Conservation (phyloP, 2,888 invertebrate genomes). For the Rhorus exstirpatorius region DNA sequence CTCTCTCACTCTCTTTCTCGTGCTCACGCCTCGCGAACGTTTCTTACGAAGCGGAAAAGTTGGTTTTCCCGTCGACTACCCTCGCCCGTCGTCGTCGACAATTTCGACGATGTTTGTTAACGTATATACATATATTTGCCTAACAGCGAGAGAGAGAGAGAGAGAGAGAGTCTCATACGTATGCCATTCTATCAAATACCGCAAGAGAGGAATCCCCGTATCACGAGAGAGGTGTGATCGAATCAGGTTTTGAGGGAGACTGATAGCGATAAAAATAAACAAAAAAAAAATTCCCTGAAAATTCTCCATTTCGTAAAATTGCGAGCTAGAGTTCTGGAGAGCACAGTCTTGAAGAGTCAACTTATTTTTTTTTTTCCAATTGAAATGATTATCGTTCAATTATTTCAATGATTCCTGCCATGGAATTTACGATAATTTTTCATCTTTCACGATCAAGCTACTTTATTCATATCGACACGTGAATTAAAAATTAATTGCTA, state of each 20-base stretch:
- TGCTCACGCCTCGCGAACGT: conserved; percentile 51
- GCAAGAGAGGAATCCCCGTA: conserved; percentile 28
- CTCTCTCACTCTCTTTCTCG: conserved; percentile 10
- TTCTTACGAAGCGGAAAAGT: conserved; percentile 70
- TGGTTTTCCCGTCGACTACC: conserved; percentile 70
- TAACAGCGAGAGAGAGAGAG: conserved; percentile 12
- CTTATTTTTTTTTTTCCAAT: too few species aligned
- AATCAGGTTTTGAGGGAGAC: conserved; percentile 13
- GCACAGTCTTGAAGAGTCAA: too few species aligned
- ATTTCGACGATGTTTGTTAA: conserved; percentile 74
- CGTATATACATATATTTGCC: conserved; percentile 41
- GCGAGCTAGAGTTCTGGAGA: not conserved
- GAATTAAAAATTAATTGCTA: too few species aligned
- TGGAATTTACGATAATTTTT: too few species aligned
- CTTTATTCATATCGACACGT: too few species aligned
- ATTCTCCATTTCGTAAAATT: conserved; percentile 3
- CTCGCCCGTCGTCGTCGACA: conserved; percentile 58
- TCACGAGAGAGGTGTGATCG: conserved; percentile 7
- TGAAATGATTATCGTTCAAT: too few species aligned
- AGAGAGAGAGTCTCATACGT: conserved; percentile 30
- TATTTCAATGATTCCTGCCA: too few species aligned
- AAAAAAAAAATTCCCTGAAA: conserved; percentile 13
- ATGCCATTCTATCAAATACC: conserved; percentile 39
- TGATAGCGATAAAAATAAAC: conserved; percentile 4
- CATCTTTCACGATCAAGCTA: too few species aligned